Conservation (phyloP, 2,888 invertebrate genomes). For the Seladonia tumulorum region DNA sequence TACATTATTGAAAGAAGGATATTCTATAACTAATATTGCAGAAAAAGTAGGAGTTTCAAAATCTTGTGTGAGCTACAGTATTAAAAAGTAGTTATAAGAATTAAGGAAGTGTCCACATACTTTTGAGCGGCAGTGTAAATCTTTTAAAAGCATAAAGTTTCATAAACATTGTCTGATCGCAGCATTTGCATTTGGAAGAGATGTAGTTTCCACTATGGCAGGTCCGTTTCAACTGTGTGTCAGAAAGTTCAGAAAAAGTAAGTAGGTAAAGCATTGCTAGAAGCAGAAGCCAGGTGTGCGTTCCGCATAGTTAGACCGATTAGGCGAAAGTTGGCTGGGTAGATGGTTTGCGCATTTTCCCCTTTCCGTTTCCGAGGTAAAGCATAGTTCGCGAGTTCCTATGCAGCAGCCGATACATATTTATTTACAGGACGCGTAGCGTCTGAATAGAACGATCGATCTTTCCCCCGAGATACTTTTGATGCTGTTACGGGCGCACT, state of each 20-base stretch:
- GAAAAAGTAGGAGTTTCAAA: no score
- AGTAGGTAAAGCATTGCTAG: neutral
- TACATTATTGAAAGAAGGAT: no score
- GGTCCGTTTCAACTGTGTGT: neutral
- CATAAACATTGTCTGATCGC: neutral
- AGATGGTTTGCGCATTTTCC: slow-evolving; percentile 20
- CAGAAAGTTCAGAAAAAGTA: neutral
- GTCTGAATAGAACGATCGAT: slow-evolving; percentile 58
- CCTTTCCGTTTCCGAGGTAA: slow-evolving; percentile 29
- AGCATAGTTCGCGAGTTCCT: slow-evolving; percentile 28
- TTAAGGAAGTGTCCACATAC: no score
- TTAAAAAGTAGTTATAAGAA: no score
- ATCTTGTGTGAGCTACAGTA: no score
- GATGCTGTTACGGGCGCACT: slow-evolving; percentile 51
- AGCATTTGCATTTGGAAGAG: no score
- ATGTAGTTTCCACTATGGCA: no score
- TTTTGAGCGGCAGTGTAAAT: no score
- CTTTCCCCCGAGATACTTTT: slow-evolving; percentile 50
- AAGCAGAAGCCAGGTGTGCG: neutral
- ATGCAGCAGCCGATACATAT: slow-evolving; percentile 14
- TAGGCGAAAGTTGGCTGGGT: slow-evolving; percentile 24
- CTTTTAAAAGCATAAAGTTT: neutral
- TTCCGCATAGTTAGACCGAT: slow-evolving; percentile 28
- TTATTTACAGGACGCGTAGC: slow-evolving; percentile 24
- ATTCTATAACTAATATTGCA: no score